A percentile compares a stretch with the other conserved stretches of the same genome.
Conservation (phyloP, 2,113 vertebrate genomes). For the Capreolus pygargus region DNA sequence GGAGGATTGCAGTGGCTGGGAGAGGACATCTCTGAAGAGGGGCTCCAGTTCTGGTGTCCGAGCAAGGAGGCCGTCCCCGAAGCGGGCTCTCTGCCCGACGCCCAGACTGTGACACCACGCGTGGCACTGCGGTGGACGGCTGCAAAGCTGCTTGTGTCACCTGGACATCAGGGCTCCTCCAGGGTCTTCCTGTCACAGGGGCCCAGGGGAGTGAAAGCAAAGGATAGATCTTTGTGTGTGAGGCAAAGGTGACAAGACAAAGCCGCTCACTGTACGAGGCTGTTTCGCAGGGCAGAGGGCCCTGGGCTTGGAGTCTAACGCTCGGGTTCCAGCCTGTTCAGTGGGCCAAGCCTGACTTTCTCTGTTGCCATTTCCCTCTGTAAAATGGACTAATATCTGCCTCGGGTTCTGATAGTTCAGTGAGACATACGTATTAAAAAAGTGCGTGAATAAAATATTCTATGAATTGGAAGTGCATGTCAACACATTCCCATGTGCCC, state of each 20-base stretch:
- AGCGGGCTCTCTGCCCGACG: not conserved
- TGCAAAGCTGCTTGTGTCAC: not conserved
- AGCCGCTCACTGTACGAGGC: not conserved
- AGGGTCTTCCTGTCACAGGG: not conserved
- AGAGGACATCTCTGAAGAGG: not conserved
- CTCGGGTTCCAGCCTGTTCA: not conserved
- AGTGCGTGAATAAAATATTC: not conserved
- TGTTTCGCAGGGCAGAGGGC: not conserved
- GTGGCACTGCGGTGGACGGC: not conserved
- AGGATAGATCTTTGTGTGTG: not conserved
- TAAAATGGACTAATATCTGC: not conserved
- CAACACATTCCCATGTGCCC: not conserved
- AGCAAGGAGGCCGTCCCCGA: not conserved
- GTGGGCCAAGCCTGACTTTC: not conserved
- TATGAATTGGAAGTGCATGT: not conserved
- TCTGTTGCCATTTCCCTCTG: not conserved
- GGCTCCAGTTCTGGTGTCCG: not conserved
- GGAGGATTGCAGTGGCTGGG: not conserved
- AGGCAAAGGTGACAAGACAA: not conserved
- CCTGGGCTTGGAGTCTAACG: not conserved
- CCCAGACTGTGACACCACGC: fast-evolving
- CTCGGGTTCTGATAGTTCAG: not conserved
- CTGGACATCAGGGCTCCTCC: not conserved
- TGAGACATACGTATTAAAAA: not conserved
- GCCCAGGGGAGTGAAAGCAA: not conserved